These are phyloP conservation scores for Hofmannophila pseudospretella DNA, from an alignment of 2,888 invertebrate species.

Conservation along the genomic window DNA sequence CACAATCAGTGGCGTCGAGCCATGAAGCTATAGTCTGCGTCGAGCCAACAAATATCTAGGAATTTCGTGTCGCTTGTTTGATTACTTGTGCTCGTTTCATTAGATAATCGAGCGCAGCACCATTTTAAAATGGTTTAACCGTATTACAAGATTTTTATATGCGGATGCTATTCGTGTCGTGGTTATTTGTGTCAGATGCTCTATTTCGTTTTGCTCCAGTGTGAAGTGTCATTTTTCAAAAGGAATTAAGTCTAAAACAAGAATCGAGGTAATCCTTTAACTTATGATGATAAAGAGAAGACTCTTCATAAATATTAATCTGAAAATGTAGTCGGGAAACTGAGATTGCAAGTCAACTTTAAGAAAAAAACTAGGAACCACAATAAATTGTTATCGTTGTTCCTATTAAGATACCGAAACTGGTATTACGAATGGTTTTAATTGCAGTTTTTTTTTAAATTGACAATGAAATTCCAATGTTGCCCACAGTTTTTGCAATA, in stretches of 20 bases:
- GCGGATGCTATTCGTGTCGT: conserved; percentile 38
- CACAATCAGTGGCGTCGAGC: conserved; percentile 5
- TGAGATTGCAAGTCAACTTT: neutral
- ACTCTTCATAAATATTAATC: neutral
- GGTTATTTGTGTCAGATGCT: conserved; percentile 29
- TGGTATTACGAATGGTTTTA: neutral
- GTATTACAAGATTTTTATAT: conserved; percentile 42
- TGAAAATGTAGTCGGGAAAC: neutral
- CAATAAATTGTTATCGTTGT: neutral
- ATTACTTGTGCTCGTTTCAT: conserved; percentile 37
- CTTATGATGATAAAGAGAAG: conserved; percentile 26
- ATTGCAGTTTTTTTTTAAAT: conserved; percentile 5
- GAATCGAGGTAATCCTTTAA: conserved; percentile 32
- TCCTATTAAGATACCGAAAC: neutral
- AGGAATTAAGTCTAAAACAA: conserved; percentile 33
- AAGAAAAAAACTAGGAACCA: neutral
- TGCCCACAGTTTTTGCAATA: conserved; percentile 44
- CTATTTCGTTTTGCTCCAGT: conserved; percentile 28
- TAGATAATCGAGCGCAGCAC: conserved; percentile 41
- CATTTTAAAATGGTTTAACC: conserved; percentile 42
- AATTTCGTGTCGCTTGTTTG: conserved; percentile 26
- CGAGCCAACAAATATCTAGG: conserved; percentile 11
- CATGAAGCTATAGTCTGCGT: too few relatives aligned
- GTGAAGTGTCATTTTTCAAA: conserved; percentile 44
- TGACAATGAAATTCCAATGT: conserved; percentile 33